Evolutionary conservation across 2,797 vertebrate genomes (phyloP).

Genomic region (Thaleichthys pacificus): DNA sequence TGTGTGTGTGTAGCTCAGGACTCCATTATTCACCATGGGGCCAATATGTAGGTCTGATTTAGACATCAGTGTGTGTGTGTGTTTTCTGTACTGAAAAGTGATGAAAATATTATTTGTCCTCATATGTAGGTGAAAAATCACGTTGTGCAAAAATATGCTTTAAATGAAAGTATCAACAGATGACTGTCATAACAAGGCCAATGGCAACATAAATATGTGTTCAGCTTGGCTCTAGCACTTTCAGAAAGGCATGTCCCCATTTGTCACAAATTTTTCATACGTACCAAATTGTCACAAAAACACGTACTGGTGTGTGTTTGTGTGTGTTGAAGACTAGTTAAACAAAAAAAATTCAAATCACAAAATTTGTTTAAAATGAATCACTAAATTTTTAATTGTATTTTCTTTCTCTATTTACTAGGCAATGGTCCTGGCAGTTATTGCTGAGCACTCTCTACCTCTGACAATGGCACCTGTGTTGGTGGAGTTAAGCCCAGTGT

Average conservation of each 20-base stretch:
- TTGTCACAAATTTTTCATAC: neutral
- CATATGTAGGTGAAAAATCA: neutral
- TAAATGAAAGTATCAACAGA: neutral
- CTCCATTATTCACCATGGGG: too few species aligned
- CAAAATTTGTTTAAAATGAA: slow-evolving; percentile 5
- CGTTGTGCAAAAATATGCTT: neutral
- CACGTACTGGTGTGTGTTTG: neutral
- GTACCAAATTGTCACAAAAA: neutral
- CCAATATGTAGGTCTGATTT: too few species aligned
- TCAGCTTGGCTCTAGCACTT: too few species aligned
- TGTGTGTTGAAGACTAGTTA: neutral
- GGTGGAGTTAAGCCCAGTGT: too few species aligned
- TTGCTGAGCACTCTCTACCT: too few species aligned
- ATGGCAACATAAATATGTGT: neutral
- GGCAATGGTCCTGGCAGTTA: too few species aligned
- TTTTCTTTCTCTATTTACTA: too few species aligned
- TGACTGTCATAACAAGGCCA: neutral
- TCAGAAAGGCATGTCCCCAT: neutral
- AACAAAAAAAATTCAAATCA: neutral
- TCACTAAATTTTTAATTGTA: too few species aligned
- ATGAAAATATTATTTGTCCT: slow-evolving; percentile 1
- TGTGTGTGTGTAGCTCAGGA: too few species aligned
- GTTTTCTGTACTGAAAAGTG: neutral
- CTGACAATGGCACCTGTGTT: too few species aligned
- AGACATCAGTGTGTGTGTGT: too few species aligned